Evolutionary conservation across 2,113 vertebrate genomes (phyloP), one percentile per base, ranked within the genome.

Genomic region (Amblyopsis rosae): DNA sequence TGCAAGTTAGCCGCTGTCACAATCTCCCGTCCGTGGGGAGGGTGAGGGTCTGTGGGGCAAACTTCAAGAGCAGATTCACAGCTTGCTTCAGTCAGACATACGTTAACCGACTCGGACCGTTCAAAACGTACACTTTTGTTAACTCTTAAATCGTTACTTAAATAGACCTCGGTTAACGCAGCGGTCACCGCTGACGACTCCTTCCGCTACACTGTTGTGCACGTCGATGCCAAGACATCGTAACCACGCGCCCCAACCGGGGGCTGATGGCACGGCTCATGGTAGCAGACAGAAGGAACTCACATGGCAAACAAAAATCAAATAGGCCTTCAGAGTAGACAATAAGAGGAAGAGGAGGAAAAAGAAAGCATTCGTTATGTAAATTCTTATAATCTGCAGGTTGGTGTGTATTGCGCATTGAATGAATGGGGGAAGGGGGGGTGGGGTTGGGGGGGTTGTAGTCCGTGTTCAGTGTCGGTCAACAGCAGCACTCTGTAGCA

Each of bases 401-500:
- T 91, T 93, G 90, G 89, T 92, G 87, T 92, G 92, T 91, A 91
- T 93, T 88, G 89, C 87, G 56, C 83, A 85, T 65, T 80, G 73
- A 74, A 77, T 84, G 7, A 80, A 86, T 82, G 82, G 83, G 76
- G 82, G 87, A 79, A 79, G 75, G 64, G 78, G 75, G 70, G 76
- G 57, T 59, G 46, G 15, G 15, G 63, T 15, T 48, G 45, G 46
- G 76, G 78, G 82, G 76, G 82, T 78, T 87, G 84, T 82, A 85
- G 86, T 90, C 80, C 84, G 87, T 91, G 91, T 91, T 95, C 96
- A 99, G 87, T 98, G 97, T 93, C 95, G 96, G 94, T 99, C 96
- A 93, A 96, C 94, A 70, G 95, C 93, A 73, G 97, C 95, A 86
- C 95, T 99, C 95, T 99, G 96, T 98, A 99, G 93, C 94, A 99